Conservation (phyloP, 2,113 vertebrate species). For the Austrofundulus limnaeus region DNA sequence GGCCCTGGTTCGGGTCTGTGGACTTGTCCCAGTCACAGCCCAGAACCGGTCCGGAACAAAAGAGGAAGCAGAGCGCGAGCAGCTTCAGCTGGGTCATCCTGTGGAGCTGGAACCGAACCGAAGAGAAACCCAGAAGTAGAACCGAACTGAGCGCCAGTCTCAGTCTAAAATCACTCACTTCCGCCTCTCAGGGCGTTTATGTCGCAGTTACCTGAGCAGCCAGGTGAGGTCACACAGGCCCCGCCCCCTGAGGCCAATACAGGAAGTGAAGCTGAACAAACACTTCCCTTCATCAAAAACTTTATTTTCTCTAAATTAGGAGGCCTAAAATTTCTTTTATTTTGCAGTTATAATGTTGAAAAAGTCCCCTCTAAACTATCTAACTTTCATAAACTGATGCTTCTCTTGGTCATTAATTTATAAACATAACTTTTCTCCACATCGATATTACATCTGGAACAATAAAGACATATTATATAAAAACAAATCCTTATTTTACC, state of each 20-base stretch:
- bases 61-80: background rate
- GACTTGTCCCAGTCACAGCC: slow-evolving; percentile 47
- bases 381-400: too few species aligned
- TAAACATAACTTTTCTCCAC: too few species aligned
- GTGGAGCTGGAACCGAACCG: background rate
- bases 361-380: too few species aligned
- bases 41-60: background rate
- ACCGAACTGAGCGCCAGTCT: background rate
- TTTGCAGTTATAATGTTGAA: too few species aligned
- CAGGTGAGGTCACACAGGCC: slow-evolving; percentile 47
- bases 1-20: background rate
- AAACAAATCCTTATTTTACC: too few species aligned
- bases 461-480: too few species aligned
- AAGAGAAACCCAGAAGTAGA: background rate
- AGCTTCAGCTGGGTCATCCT: background rate
- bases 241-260: slow-evolving; percentile 18
- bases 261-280: too few species aligned
- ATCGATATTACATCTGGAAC: too few species aligned
- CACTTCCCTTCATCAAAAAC: too few species aligned
- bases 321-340: too few species aligned
- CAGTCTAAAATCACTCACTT: slow-evolving; percentile 6
- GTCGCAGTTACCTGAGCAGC: slow-evolving; percentile 52
- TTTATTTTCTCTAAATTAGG: too few species aligned
- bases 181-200: slow-evolving; percentile 28
- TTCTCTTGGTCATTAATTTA: too few species aligned